A percentile compares a stretch with the other conserved stretches of the same genome.
Conservation (phyloP, 2,888 invertebrate species). For the Ophonus ardosiacus region DNA sequence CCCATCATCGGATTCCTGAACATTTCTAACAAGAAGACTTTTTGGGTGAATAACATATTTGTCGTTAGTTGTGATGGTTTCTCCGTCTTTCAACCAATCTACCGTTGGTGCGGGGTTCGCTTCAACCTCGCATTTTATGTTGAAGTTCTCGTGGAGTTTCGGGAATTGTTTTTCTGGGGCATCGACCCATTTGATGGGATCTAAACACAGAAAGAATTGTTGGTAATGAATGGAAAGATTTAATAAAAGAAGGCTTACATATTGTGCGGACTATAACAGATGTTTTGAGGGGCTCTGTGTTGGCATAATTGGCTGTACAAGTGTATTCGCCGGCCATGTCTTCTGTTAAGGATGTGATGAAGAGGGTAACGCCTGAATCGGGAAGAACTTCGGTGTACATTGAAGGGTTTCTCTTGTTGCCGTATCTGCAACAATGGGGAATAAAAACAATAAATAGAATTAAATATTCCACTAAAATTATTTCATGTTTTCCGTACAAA, state of each 20-base stretch:
- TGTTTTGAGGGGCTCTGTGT: constrained; percentile 81
- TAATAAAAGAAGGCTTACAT: constrained; percentile 77
- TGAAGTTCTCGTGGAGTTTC: constrained; percentile 85
- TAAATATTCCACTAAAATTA: not conserved
- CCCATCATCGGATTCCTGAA: constrained; percentile 90
- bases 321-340: constrained; percentile 89
- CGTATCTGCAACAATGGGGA: constrained; percentile 2
- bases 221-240: not conserved
- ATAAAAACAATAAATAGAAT: not conserved
- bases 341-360: constrained; percentile 85
- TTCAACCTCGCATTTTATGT: constrained; percentile 89
- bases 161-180: constrained; percentile 91
- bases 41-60: constrained; percentile 86
- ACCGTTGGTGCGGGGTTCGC: constrained; percentile 92
- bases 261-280: constrained; percentile 86
- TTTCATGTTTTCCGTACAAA: too few species aligned
- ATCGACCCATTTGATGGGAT: constrained; percentile 91
- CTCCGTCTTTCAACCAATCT: constrained; percentile 90
- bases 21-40: constrained; percentile 86
- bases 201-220: constrained; percentile 75
- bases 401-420: constrained; percentile 73
- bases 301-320: constrained; percentile 89
- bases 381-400: constrained; percentile 84
- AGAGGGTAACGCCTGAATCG: constrained; percentile 83
- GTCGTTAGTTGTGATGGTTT: constrained; percentile 82